Evolutionary conservation across 1,140 invertebrate species (phyloP), one percentile per base, ranked within the genome.

Genomic region (Bathynomus jamesi): DNA sequence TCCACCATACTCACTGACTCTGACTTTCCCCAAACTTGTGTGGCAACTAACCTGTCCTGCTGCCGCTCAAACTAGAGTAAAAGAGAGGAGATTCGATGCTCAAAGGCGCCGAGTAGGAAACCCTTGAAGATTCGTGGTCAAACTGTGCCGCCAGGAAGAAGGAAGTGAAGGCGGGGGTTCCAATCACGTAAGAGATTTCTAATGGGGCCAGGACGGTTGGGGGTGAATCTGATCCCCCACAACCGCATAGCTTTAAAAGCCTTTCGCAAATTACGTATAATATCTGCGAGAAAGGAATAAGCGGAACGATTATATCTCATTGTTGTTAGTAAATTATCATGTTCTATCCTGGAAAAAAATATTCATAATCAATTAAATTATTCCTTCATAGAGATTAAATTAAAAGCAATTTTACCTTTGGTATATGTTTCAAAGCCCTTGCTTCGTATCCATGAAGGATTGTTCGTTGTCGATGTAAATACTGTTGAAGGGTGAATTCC

Each of bases 381-480:
- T n/a, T n/a, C n/a, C n/a, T n/a, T n/a, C n/a, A n/a, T n/a, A n/a
- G n/a, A n/a, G n/a, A n/a, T n/a, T n/a, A n/a, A n/a, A n/a, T n/a
- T n/a, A n/a, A n/a, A n/a, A n/a, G n/a, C n/a, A n/a, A n/a, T n/a
- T n/a, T 46, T 82, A 92, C 90, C 86, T 93, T 93, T 69, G 91
- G 92, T 71, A 94, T 85, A 80, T 89, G 85, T 80, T 88, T 89
- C 61, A 93, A 88, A 24, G 86, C 87, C 74, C 92, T 84, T 67
- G 90, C 89, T 78, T 94, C 91, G 71, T 88, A 86, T 4, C 93
- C 93, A 80, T 95, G 92, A 0, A 94, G 82, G 28, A 90, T 83
- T 2, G 88, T 86, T 76, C 86, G 84, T 79, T 94, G 93, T 77
- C 89, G 84, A 68, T 86, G 86, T n/a, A 94, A 80, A 81, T 88